Percentiles rank a stretch among this genome's conserved stretches.
phyloP scores from a whole-genome alignment of 2,888 invertebrate species.

The Chrysolina oricalcia region DNA sequence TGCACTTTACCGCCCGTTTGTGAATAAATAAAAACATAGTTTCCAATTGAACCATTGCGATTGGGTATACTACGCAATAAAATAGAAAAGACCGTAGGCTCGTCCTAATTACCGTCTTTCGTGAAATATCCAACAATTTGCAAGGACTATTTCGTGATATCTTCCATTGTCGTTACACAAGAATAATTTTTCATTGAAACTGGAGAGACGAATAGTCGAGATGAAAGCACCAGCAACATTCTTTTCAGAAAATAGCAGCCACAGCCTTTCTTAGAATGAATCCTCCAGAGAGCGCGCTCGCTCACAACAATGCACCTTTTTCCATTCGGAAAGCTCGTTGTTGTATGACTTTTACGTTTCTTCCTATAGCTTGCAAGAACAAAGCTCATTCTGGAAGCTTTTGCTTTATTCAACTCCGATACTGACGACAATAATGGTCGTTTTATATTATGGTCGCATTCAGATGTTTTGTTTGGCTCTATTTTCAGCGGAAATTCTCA shows the following conservation, averaged over 20 bases:
- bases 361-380: constrained; percentile 68
- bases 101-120: not conserved
- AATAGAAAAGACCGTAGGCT: not conserved
- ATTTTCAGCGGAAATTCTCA: constrained; percentile 51
- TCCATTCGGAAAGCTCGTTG: constrained; percentile 68
- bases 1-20: too few relatives aligned
- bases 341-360: constrained; percentile 71
- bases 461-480: constrained; percentile 54
- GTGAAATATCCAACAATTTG: not conserved
- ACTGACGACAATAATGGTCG: constrained; percentile 68
- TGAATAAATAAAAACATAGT: too few relatives aligned
- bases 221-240: constrained; percentile 67
- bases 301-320: constrained; percentile 67
- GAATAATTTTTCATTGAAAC: constrained; percentile 64
- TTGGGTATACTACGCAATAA: too few relatives aligned
- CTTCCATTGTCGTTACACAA: constrained; percentile 48
- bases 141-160: constrained; percentile 32
- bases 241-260: constrained; percentile 70
- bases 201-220: constrained; percentile 60
- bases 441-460: constrained; percentile 67
- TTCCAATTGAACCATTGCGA: too few relatives aligned
- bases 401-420: constrained; percentile 69
- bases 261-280: constrained; percentile 67
- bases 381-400: constrained; percentile 70
- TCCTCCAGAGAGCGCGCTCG: constrained; percentile 68